phyloP scores from a whole-genome alignment of 2,797 vertebrate species.

The Prionace glauca region DNA sequence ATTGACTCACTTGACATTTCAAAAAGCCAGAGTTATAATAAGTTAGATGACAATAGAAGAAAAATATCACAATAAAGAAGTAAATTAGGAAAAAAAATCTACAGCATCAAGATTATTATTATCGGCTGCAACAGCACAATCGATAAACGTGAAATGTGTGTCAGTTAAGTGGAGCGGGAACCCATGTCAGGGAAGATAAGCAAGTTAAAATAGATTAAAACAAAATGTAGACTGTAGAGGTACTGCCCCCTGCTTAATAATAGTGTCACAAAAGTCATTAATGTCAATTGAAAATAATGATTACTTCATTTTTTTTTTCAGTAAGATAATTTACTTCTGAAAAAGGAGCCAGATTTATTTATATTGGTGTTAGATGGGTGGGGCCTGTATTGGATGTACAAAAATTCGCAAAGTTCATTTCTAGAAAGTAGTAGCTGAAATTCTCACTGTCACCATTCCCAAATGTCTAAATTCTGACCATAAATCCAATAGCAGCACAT shows the following conservation, averaged over 20 bases:
- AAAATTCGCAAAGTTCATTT: neutral
- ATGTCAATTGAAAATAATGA: constrained; percentile 80
- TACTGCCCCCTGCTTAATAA: constrained; percentile 57
- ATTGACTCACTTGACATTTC: constrained; percentile 28
- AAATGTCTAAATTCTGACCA: neutral
- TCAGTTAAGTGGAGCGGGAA: neutral
- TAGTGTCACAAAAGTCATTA: constrained; percentile 78
- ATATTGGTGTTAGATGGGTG: neutral
- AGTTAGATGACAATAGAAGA: constrained; percentile 27
- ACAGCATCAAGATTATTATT: neutral
- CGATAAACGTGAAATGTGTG: neutral
- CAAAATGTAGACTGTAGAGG: constrained; percentile 65
- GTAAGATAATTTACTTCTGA: neutral
- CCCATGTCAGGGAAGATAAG: constrained; percentile 59
- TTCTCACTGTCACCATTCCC: neutral
- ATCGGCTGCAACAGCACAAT: neutral
- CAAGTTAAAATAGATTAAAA: constrained; percentile 73
- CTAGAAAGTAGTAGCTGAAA: neutral
- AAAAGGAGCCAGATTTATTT: neutral
- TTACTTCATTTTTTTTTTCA: constrained; percentile 40
- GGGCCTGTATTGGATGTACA: neutral
- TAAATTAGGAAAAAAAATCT: neutral
- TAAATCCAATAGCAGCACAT: neutral
- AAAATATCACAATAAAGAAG: constrained; percentile 20
- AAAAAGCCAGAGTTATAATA: neutral